Percentiles rank a stretch among this genome's conserved stretches.
Evolutionary conservation across 1,140 invertebrate species (phyloP).

Genomic region (Drosophila baimaii): DNA sequence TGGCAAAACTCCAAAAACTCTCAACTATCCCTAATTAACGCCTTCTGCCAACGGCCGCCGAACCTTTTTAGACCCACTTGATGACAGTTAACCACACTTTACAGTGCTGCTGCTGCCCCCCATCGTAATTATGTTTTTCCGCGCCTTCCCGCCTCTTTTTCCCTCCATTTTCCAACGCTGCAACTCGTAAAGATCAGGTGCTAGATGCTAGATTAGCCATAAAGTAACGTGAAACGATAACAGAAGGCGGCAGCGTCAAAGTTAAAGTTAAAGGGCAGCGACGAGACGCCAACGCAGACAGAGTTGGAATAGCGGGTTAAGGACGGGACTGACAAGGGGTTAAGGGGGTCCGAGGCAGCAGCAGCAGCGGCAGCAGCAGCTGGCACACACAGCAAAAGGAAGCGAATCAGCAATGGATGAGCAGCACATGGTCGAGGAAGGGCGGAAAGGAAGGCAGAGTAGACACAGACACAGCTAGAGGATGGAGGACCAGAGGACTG

Average conservation of each 20-base stretch:
- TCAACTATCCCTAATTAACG: constrained; percentile 52
- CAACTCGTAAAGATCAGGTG: constrained; percentile 46
- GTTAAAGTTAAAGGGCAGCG: constrained; percentile 72
- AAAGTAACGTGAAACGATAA: constrained; percentile 37
- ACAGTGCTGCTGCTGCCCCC: neutral
- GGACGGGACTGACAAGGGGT: constrained; percentile 9
- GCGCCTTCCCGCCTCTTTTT: neutral
- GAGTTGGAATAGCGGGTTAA: constrained; percentile 12
- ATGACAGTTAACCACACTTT: constrained; percentile 48
- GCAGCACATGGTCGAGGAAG: constrained; percentile 11
- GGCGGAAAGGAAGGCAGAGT: neutral
- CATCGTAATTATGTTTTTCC: constrained; percentile 29
- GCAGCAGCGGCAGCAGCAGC: constrained; percentile 1
- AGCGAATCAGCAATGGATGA: constrained; percentile 25
- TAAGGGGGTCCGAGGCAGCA: neutral
- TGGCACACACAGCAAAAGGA: constrained; percentile 10
- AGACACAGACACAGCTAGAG: constrained; percentile 3
- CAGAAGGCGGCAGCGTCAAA: constrained; percentile 52
- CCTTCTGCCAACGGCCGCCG: constrained; percentile 27
- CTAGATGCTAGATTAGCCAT: constrained; percentile 54
- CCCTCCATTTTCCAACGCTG: constrained; percentile 9
- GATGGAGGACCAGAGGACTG: constrained; percentile 3
- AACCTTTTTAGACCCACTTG: constrained; percentile 42
- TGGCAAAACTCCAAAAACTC: constrained; percentile 9
- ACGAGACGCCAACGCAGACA: constrained; percentile 72